Conservation (phyloP, 2,888 invertebrate genomes). For the Schizaphis graminum region DNA sequence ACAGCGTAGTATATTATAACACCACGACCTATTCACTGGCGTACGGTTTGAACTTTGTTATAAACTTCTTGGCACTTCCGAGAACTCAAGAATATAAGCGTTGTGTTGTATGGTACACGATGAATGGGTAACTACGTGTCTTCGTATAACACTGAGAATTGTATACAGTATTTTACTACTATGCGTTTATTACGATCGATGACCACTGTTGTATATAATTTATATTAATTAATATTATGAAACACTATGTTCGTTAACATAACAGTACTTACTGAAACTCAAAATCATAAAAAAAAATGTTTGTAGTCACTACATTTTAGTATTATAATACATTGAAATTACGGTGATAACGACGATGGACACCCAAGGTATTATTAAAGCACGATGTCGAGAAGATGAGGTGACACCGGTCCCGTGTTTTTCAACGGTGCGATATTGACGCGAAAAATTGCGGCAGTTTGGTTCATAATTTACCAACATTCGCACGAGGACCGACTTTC, state of each 20-base stretch:
- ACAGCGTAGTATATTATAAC: neutral
- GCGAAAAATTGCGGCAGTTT: too few relatives aligned
- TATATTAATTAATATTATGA: neutral
- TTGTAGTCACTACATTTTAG: neutral
- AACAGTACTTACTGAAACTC: too few relatives aligned
- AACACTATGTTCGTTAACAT: neutral
- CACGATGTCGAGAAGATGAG: too few relatives aligned
- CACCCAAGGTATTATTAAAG: too few relatives aligned
- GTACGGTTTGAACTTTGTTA: neutral
- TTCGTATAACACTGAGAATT: neutral
- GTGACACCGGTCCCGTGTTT: too few relatives aligned
- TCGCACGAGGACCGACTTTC: too few relatives aligned
- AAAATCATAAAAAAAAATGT: too few relatives aligned
- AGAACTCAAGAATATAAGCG: neutral
- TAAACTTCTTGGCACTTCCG: neutral
- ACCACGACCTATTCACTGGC: neutral
- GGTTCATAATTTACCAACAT: too few relatives aligned
- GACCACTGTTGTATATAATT: neutral
- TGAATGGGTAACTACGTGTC: neutral
- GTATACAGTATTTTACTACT: neutral
- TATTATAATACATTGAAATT: neutral
- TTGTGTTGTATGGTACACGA: neutral
- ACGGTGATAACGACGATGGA: neutral
- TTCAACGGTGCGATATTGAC: too few relatives aligned
- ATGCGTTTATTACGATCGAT: neutral